Conservation (phyloP, 2,888 invertebrate genomes). For the Ctena decussata region DNA sequence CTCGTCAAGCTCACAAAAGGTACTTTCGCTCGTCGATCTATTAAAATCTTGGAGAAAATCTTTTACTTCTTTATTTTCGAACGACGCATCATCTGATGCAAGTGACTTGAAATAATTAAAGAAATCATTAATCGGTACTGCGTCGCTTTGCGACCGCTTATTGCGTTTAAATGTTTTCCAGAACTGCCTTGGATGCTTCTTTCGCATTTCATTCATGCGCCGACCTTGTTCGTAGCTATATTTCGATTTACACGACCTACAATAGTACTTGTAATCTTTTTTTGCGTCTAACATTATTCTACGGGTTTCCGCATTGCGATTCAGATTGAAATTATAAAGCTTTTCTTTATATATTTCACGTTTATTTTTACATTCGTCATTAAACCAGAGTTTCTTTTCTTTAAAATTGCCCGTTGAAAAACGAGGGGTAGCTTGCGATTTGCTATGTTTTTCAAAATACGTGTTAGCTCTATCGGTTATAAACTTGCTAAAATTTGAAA, state of each 20-base stretch:
- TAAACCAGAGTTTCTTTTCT: background rate
- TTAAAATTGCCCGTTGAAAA: background rate
- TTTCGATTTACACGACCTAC: background rate
- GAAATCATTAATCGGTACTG: background rate
- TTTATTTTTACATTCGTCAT: background rate
- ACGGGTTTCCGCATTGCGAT: background rate
- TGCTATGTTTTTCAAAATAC: background rate
- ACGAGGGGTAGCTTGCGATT: background rate
- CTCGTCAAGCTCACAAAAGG: background rate
- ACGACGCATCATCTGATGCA: background rate
- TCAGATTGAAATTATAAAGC: background rate
- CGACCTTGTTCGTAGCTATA: background rate
- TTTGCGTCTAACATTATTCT: background rate
- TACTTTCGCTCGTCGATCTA: background rate
- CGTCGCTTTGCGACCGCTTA: background rate
- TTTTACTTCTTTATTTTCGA: background rate
- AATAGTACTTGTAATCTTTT: background rate
- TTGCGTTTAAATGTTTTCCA: background rate
- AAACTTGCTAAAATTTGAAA: background rate
- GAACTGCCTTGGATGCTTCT: background rate
- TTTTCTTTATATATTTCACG: background rate
- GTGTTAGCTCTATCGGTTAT: background rate
- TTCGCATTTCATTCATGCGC: background rate
- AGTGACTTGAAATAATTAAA: background rate
- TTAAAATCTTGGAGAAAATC: background rate